Evolutionary conservation across 2,797 vertebrate genomes (phyloP).

Genomic region (Telmatherina bonti): DNA sequence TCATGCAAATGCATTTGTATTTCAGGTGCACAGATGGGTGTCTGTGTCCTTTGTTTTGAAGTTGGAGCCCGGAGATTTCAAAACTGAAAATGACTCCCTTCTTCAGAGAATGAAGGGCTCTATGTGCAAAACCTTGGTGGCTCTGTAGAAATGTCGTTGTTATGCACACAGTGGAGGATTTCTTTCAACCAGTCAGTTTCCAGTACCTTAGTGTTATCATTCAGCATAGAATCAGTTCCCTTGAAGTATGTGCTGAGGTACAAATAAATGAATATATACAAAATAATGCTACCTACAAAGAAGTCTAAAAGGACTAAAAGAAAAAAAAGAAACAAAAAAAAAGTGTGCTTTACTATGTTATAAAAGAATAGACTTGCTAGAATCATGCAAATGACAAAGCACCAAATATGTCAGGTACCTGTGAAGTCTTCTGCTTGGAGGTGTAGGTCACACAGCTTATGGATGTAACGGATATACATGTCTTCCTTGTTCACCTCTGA

Average conservation of each 20-base stretch:
- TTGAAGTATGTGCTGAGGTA: background rate
- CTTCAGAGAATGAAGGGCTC: background rate
- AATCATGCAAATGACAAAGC: background rate
- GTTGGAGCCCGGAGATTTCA: background rate
- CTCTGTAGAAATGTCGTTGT: background rate
- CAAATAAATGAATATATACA: background rate
- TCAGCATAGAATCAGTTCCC: background rate
- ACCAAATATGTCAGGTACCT: conserved; percentile 85
- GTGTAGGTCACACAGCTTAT: conserved; percentile 98
- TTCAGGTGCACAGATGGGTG: background rate
- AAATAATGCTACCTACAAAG: background rate
- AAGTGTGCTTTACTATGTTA: background rate
- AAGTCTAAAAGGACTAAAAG: background rate
- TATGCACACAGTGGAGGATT: background rate
- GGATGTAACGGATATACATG: conserved; percentile 99
- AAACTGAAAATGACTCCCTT: background rate
- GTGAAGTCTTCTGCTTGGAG: conserved; percentile 98
- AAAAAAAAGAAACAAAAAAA: background rate
- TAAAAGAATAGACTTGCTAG: background rate
- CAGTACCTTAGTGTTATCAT: background rate
- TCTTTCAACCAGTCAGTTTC: background rate
- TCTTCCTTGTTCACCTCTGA: conserved; percentile 99
- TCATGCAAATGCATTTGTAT: background rate
- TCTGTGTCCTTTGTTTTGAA: background rate
- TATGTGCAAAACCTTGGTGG: background rate